These are phyloP conservation scores for Chunga burmeisteri DNA, from an alignment of 2,113 vertebrate species.

Conservation along the genomic window DNA sequence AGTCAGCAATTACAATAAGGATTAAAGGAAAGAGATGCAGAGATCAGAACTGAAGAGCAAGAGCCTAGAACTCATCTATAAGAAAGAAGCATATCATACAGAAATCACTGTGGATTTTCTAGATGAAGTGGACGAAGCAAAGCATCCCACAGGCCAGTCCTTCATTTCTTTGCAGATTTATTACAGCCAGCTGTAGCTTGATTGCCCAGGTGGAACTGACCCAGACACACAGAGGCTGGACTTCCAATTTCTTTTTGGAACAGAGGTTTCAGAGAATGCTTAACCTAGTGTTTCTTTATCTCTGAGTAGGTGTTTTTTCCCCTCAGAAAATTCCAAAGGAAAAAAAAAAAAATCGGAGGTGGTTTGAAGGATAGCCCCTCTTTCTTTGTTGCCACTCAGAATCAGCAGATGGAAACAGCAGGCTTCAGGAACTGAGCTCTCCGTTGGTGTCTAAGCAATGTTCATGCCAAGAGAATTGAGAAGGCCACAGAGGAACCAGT, in stretches of 20 bases:
- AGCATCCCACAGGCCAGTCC: background rate
- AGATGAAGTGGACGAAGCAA: background rate
- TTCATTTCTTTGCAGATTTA: background rate
- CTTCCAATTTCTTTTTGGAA: background rate
- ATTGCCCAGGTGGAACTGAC: background rate
- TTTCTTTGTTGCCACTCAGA: background rate
- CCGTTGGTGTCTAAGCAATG: conserved; percentile 29
- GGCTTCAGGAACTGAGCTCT: conserved; percentile 52
- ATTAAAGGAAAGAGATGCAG: background rate
- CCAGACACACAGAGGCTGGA: background rate
- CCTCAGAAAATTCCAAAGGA: background rate
- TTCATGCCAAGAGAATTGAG: conserved; percentile 60
- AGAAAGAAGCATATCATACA: background rate
- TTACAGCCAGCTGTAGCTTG: conserved; percentile 3
- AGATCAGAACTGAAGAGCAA: background rate
- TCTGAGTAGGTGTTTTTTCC: background rate
- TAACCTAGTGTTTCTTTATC: background rate
- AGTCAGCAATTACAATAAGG: background rate
- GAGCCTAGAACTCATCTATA: background rate
- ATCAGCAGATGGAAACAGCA: conserved; percentile 61
- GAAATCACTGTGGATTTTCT: background rate
- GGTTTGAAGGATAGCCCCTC: conserved; percentile 37
- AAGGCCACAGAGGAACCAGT: conserved; percentile 44
- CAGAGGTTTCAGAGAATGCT: background rate
- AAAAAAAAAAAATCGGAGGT: background rate